These are phyloP conservation scores for Andrena marginata DNA, from an alignment of 2,888 invertebrate species.

Conservation along the genomic window DNA sequence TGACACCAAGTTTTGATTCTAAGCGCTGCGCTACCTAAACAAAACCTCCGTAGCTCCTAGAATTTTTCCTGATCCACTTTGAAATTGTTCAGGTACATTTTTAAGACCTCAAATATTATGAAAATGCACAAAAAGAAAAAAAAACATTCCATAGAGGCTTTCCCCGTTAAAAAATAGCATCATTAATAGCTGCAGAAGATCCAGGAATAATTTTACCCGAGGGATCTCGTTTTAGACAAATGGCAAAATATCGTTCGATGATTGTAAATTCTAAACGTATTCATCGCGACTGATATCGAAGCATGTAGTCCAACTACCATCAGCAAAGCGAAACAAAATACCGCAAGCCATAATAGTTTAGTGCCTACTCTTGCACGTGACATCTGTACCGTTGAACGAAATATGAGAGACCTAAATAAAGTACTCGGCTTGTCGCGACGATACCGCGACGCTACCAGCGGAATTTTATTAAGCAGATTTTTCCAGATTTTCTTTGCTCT, in stretches of 20 bases:
- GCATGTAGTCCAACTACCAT: not conserved
- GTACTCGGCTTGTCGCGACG: constrained; percentile 9
- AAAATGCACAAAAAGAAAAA: no score
- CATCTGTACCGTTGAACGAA: not conserved
- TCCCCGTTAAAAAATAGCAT: no score
- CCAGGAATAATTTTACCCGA: no score
- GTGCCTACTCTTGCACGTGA: not conserved
- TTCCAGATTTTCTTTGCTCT: constrained; percentile 50
- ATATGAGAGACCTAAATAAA: constrained; percentile 23
- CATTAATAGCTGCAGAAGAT: no score
- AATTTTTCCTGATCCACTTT: no score
- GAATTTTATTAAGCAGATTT: constrained; percentile 79
- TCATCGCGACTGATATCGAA: not conserved
- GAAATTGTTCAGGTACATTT: no score
- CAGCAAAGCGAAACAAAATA: not conserved
- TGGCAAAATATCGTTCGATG: not conserved
- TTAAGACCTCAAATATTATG: no score
- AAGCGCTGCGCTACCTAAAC: no score
- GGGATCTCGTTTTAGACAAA: no score
- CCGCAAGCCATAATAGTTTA: not conserved
- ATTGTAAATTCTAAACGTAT: not conserved
- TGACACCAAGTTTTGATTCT: no score
- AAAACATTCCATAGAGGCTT: no score
- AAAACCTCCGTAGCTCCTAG: no score
- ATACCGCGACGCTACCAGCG: constrained; percentile 20